Evolutionary conservation across 2,797 vertebrate genomes (phyloP), one percentile per base, ranked within the genome.

Genomic region (Macropus fuliginosus): DNA sequence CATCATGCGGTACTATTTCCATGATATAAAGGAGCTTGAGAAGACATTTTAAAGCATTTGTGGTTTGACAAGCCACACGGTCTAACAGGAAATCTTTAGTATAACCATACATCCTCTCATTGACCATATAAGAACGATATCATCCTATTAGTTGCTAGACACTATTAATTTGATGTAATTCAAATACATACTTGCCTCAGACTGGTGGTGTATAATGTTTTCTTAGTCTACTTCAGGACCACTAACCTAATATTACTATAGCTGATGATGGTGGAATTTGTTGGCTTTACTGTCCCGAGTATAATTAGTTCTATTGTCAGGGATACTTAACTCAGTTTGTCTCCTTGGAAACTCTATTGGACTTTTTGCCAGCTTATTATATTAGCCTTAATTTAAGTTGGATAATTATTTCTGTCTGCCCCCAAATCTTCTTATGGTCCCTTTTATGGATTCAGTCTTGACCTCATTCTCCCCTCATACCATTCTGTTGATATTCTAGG

Each of bases 341-440:
- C 11, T 91, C 74, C 34, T 50, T 56, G 10, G 57, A 91, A 94
- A 89, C 16, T 1, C 59, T 54, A 90, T 89, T 46, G 62, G 1
- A 93, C 54, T 95, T 96, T 66, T 55, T 55, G 55, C 89, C 11
- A n/a, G 46, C 1, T 62, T 29, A n/a, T 56, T 52, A 89, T 92
- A 57, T 55, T 92, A 46, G 52, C 92, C 54, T 93, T 74, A 50
- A 90, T 96, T 55, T 91, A 96, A 91, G 52, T 34, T 92, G 46
- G 46, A 54, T 9, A 50, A 50, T 24, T 55, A 57, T 8, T 92
- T 96, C 54, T 55, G 18, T 50, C 40, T 46, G 40, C 40, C 40
- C 74, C 21, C 21, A 46, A 81, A 81, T 46, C 40, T 27, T 81
- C 18, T 18, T 46, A 46, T 11, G 74, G 18, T 24, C 18, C 46